Evolutionary conservation across 2,888 invertebrate genomes (phyloP), one percentile per base, ranked within the genome.

Genomic region (Lithophane leautieri): DNA sequence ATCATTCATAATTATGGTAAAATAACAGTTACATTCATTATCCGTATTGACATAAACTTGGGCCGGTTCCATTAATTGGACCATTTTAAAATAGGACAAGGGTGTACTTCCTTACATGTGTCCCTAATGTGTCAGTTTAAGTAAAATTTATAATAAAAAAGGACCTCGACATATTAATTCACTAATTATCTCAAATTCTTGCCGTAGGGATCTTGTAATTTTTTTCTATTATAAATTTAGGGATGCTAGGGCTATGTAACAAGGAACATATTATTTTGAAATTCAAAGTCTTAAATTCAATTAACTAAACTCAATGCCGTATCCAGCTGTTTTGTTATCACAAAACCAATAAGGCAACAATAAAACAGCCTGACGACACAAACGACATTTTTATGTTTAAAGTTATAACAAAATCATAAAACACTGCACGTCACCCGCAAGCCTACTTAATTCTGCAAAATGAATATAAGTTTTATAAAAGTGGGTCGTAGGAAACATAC

Each of bases 401-500:
- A 52, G 25, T 47, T 66, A 47, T 34, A 80, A 34, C 56, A 52
- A 66, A 76, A 76, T 54, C 65, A 71, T 76, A 81, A 69, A 82
- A 50, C 25, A 62, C 52, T 63, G 16, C 42, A 72, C 66, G 71
- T 75, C 68, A 66, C 61, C 65, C 71, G 12, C 47, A 81, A 76
- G 60, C 56, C 60, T 65, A 71, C 50, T 84, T n/a, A 76, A 42
- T 47, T 81, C 40, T 76, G 42, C n/a, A 69, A 75, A 69, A 52
- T 69, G 9, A 61, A 70, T 60, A 19, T n/a, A 40, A n/a, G 54
- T 60, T 67, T 12, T 60, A 28, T 34, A 77, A 77, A 82, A 77
- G 63, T 77, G n/a, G 82, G 82, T 73, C 73, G 42, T 77, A 63
- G 85, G 67, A 82, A 77, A 85, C 52, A 47, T 73, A 77, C 73